Conservation (phyloP, 2,113 vertebrate genomes). For the Otocyon megalotis region DNA sequence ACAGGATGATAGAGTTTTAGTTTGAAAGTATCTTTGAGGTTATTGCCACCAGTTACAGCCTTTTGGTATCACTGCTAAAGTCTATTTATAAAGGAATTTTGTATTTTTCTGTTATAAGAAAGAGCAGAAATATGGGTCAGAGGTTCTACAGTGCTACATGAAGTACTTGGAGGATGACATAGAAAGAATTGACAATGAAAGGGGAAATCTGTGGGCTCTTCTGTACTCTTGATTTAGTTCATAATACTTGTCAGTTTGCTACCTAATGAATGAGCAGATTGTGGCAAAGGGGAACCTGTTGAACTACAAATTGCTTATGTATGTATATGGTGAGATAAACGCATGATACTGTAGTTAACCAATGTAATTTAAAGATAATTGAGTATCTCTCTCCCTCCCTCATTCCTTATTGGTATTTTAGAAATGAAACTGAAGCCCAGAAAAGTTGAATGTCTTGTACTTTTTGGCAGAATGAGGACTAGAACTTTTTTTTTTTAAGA, state of each 20-base stretch:
- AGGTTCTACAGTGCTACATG: background rate
- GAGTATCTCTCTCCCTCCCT: background rate
- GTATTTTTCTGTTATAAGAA: constrained; percentile 29
- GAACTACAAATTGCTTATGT: constrained; percentile 20
- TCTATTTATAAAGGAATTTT: constrained; percentile 61
- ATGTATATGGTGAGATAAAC: constrained; percentile 5
- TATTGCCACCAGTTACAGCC: background rate
- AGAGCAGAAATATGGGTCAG: constrained; percentile 39
- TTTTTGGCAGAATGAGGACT: background rate
- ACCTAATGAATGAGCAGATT: constrained; percentile 19
- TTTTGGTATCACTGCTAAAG: constrained; percentile 46
- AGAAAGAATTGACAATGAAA: background rate
- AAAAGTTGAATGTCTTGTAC: background rate
- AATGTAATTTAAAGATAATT: constrained; percentile 34
- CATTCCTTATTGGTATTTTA: constrained; percentile 47
- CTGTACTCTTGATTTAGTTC: background rate
- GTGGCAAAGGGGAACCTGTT: constrained; percentile 20
- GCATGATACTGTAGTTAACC: constrained; percentile 24
- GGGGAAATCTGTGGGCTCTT: background rate
- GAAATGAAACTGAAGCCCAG: constrained; percentile 19
- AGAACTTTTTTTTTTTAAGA: background rate
- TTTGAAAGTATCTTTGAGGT: constrained; percentile 33
- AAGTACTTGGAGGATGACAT: background rate
- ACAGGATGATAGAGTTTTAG: constrained; percentile 39
- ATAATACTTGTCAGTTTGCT: constrained; percentile 44